A percentile compares a stretch with the other conserved stretches of the same genome.
phyloP scores from a whole-genome alignment of 2,888 invertebrate genomes.

The Pheosia tremula region DNA sequence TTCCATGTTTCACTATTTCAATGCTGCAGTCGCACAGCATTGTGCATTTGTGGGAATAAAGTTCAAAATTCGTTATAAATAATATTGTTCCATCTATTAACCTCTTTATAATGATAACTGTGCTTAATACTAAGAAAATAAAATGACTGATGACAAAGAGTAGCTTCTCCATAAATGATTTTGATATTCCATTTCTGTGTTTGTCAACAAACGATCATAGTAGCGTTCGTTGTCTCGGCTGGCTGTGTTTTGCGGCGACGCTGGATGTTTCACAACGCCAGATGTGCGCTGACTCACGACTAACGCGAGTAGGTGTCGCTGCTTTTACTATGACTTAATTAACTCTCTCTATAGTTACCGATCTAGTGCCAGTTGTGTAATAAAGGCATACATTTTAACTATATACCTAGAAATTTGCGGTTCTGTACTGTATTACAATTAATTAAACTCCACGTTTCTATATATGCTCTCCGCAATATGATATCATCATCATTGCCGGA shows the following conservation, averaged over 20 bases:
- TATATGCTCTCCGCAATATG: conserved; percentile 22
- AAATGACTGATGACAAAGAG: not conserved
- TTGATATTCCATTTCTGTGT: conserved; percentile 4
- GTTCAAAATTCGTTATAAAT: conserved; percentile 21
- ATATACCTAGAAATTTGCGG: not conserved
- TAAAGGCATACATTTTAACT: conserved; percentile 4
- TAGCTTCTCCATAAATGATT: not conserved
- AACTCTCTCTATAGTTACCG: conserved; percentile 36
- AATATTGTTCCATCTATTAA: conserved; percentile 10
- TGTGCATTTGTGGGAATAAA: conserved; percentile 18
- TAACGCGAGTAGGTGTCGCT: conserved; percentile 58
- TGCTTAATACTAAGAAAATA: no score
- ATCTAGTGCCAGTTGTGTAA: conserved; percentile 14
- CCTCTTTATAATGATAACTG: no score
- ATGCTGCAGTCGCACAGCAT: no score
- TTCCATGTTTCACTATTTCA: conserved; percentile 38
- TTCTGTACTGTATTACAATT: not conserved
- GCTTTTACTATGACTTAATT: conserved; percentile 48
- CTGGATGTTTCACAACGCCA: conserved; percentile 59
- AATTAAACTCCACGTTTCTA: not conserved
- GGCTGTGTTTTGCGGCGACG: conserved; percentile 33
- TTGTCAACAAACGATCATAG: conserved; percentile 14
- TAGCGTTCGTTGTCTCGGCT: conserved; percentile 24
- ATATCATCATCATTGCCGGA: conserved; percentile 35
- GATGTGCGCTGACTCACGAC: conserved; percentile 69